phyloP scores from a whole-genome alignment of 1,140 invertebrate species.

The Periplaneta americana region DNA sequence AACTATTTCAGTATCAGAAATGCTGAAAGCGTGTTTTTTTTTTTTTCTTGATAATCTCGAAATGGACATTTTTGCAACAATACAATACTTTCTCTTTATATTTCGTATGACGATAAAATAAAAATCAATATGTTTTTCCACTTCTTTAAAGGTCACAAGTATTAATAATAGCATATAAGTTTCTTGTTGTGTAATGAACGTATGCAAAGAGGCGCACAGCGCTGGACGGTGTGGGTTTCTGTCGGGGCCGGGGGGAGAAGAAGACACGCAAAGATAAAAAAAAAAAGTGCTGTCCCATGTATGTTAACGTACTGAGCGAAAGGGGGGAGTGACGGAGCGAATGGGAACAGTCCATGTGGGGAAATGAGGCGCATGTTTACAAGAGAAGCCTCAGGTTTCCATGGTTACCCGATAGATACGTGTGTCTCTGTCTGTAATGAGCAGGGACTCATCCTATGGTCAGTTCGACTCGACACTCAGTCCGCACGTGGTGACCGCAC shows the following conservation, averaged over 20 bases:
- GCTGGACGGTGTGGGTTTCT: neutral
- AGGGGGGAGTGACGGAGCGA: neutral
- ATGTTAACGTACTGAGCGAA: too few relatives aligned
- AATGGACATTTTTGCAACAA: too few relatives aligned
- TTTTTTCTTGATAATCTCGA: too few relatives aligned
- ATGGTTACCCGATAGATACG: neutral
- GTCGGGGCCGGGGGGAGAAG: neutral
- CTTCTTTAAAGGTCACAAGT: too few relatives aligned
- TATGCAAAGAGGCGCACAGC: neutral
- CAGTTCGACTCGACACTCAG: neutral
- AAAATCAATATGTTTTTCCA: too few relatives aligned
- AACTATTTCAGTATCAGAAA: too few relatives aligned
- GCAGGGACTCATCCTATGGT: neutral
- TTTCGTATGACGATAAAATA: too few relatives aligned
- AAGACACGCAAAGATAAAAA: neutral
- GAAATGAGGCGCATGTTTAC: neutral
- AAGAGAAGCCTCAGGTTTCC: neutral
- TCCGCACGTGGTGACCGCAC: neutral
- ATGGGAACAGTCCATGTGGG: neutral
- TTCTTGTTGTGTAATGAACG: too few relatives aligned
- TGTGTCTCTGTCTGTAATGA: neutral
- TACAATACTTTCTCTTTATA: too few relatives aligned
- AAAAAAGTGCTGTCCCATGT: neutral
- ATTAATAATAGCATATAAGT: too few relatives aligned
- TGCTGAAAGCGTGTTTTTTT: too few relatives aligned